These are phyloP conservation scores for Phorcus lineatus DNA, from an alignment of 2,888 invertebrate species.

Conservation along the genomic window DNA sequence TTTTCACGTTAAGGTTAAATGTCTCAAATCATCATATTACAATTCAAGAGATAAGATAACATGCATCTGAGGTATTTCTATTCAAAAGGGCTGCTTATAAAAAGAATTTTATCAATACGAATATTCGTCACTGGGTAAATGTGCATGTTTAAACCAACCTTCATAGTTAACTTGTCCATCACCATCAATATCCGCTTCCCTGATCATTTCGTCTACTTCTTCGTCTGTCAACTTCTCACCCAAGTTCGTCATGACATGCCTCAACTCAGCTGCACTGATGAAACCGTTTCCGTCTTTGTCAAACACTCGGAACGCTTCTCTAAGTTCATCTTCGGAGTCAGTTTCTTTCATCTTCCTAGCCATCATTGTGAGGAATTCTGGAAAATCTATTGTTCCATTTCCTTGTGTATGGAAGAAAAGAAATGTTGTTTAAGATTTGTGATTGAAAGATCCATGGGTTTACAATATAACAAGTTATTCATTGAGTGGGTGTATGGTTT, in stretches of 20 bases:
- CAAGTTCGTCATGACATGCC: constrained; percentile 99
- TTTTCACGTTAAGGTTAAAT: too few relatives aligned
- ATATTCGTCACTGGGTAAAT: too few relatives aligned
- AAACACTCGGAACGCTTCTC: constrained; percentile 97
- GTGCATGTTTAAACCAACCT: constrained; percentile 28
- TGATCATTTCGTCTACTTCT: constrained; percentile 99
- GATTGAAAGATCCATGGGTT: too few relatives aligned
- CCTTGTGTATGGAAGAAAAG: constrained; percentile 79
- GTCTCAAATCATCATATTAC: too few relatives aligned
- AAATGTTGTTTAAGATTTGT: too few relatives aligned
- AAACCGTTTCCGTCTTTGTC: constrained; percentile 99
- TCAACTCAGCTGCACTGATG: constrained; percentile 97
- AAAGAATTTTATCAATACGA: too few relatives aligned
- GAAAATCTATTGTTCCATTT: constrained; percentile 99
- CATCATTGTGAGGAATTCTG: constrained; percentile 99
- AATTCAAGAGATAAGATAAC: too few relatives aligned
- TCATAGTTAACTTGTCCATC: constrained; percentile 83
- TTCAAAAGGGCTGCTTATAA: too few relatives aligned
- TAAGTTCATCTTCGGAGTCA: constrained; percentile 98
- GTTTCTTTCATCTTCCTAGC: constrained; percentile 99
- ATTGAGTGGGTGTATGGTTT: too few relatives aligned
- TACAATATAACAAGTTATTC: too few relatives aligned
- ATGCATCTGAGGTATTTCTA: too few relatives aligned
- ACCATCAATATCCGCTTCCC: constrained; percentile 99
- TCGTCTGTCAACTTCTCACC: constrained; percentile 99